phyloP scores from a whole-genome alignment of 2,797 vertebrate genomes.

The Cossypha caffra region DNA sequence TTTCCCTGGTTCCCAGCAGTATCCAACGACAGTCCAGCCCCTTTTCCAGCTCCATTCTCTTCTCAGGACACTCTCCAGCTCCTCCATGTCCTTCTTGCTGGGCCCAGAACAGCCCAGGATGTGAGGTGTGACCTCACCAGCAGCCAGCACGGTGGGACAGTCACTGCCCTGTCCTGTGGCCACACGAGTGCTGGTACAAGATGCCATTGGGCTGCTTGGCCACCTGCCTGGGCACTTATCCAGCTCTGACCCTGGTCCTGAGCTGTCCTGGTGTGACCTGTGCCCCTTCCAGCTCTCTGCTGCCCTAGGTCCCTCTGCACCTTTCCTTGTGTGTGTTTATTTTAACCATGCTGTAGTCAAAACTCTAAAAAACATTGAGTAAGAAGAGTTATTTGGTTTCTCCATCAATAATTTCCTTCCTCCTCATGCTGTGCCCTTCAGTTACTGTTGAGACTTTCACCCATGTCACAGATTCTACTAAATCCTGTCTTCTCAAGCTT shows the following conservation, averaged over 20 bases:
- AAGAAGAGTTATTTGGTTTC: background rate
- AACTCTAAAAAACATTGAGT: background rate
- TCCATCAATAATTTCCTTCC: background rate
- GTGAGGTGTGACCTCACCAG: background rate
- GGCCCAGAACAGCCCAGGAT: background rate
- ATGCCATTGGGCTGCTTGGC: background rate
- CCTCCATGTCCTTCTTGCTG: background rate
- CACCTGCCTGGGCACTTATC: background rate
- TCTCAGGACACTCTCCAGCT: background rate
- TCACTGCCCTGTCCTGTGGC: background rate
- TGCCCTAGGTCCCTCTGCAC: background rate
- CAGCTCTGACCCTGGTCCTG: background rate
- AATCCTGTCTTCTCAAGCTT: slow-evolving; percentile 19
- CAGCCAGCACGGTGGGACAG: fast-evolving
- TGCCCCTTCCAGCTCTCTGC: background rate
- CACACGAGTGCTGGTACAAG: fast-evolving
- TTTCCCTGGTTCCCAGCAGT: too few species aligned
- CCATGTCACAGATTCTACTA: background rate
- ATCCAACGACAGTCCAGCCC: background rate
- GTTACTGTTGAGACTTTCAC: background rate
- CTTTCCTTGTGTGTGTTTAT: background rate
- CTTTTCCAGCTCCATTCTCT: background rate
- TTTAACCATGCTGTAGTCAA: background rate
- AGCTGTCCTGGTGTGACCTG: background rate
- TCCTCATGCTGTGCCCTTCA: background rate